Evolutionary conservation across 2,113 vertebrate genomes (phyloP), one percentile per base, ranked within the genome.

Genomic region (Melanotaenia duboulayi): DNA sequence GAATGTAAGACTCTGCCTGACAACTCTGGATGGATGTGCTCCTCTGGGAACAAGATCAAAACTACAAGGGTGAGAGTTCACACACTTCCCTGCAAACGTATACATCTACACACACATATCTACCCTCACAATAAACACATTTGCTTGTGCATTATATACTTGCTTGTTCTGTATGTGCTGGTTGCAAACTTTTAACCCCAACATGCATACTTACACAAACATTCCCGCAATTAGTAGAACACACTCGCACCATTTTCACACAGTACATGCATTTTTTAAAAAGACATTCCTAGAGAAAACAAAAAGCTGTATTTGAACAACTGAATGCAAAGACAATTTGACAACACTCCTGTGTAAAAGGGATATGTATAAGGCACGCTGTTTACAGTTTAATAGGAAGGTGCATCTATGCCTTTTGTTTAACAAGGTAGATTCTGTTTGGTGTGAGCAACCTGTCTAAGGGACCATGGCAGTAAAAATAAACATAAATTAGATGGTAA

Each of bases 21-120:
- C 85, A 99, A 99, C 89, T 98, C 97, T 40, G 97, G 97, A 87
- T 99, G 97, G 97, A 98, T 99, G 96, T 98, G 97, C 78, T 96
- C 96, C 0, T 97, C 97, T 69, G 97, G 96, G 91, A 98, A 99
- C 93, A 99, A 98, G 93, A 96, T 99, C 93, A 99, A 99, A 94
- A 99, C 97, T 88, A 99, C 97, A 88, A 95, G 96, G 94, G 97
- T 99, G 95, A 97, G 97, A 94, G 3, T 0, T 22, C 48, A 57
- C 78, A 71, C 42, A 19, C 71, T 32, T 23, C 20, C 19, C 11
- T 57, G 65, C 60, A 59, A 40, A 25, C 40, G 20, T 61, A 22
- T 61, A 19, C 7, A 49, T 16, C n/a, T 39, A 39, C 65, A 39
- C n/a, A 37, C 19, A 61, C 48, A 68, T 8, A 63, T n/a, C 8